Percentiles rank a stretch among this genome's conserved stretches.
phyloP scores from a whole-genome alignment of 1,140 invertebrate species.

The Apocrypta bakeri region DNA sequence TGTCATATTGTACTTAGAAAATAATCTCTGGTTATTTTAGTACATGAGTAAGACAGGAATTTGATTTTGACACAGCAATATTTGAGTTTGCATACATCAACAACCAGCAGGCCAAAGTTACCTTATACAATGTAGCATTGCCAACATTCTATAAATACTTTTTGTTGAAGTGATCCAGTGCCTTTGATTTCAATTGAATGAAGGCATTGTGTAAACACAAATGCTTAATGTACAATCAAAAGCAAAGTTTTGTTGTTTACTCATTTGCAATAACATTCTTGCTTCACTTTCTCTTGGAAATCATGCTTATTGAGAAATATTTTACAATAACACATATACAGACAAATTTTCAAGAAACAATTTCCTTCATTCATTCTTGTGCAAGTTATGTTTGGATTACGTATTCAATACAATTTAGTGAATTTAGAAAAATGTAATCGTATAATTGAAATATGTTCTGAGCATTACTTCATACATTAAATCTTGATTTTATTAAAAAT shows the following conservation, averaged over 20 bases:
- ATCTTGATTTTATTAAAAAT: neutral
- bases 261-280: conserved; percentile 1
- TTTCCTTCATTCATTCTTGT: neutral
- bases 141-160: conserved; percentile 41
- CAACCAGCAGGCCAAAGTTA: neutral
- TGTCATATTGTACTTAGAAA: neutral
- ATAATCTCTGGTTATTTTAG: neutral
- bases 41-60: neutral
- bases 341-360: neutral
- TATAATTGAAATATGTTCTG: too few species aligned
- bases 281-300: neutral
- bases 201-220: conserved; percentile 32
- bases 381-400: neutral
- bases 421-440: neutral
- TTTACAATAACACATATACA: neutral
- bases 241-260: neutral
- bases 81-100: neutral
- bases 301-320: neutral
- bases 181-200: conserved; percentile 40
- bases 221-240: neutral
- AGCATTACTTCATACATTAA: too few species aligned
- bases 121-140: neutral
- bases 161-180: conserved; percentile 29
- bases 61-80: neutral
- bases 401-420: neutral